phyloP scores from a whole-genome alignment of 2,888 invertebrate species.

The Brenthis hecate region DNA sequence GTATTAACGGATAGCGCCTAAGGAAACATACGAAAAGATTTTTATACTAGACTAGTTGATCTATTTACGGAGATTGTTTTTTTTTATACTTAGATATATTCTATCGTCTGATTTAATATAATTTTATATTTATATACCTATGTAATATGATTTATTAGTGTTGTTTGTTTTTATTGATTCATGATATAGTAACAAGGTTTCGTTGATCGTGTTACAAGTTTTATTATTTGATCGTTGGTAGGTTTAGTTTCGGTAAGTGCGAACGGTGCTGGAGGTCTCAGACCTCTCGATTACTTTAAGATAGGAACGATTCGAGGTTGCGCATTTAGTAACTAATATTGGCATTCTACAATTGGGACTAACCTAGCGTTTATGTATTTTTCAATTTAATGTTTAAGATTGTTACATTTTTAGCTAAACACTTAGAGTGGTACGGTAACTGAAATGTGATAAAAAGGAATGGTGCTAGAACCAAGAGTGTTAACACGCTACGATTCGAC shows the following conservation, averaged over 20 bases:
- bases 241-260: conserved; percentile 66
- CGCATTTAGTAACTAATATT: conserved; percentile 82
- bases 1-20: conserved; percentile 83
- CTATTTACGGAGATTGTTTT: conserved; percentile 83
- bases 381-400: conserved; percentile 81
- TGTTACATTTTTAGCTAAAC: conserved; percentile 83
- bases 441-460: conserved; percentile 83
- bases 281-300: conserved; percentile 77
- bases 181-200: conserved; percentile 71
- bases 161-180: conserved; percentile 82
- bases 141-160: conserved; percentile 81
- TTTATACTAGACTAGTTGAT: conserved; percentile 83
- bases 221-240: conserved; percentile 74
- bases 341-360: conserved; percentile 84
- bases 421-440: conserved; percentile 84
- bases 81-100: conserved; percentile 82
- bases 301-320: conserved; percentile 75
- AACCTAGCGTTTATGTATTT: conserved; percentile 82
- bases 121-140: conserved; percentile 80
- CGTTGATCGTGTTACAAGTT: conserved; percentile 65
- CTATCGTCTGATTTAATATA: conserved; percentile 82
- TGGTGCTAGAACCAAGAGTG: conserved; percentile 83
- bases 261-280: conserved; percentile 73
- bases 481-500: conserved; percentile 82
- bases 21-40: conserved; percentile 83